Conservation (phyloP, 2,113 vertebrate genomes). For the Grammomys surdaster region DNA sequence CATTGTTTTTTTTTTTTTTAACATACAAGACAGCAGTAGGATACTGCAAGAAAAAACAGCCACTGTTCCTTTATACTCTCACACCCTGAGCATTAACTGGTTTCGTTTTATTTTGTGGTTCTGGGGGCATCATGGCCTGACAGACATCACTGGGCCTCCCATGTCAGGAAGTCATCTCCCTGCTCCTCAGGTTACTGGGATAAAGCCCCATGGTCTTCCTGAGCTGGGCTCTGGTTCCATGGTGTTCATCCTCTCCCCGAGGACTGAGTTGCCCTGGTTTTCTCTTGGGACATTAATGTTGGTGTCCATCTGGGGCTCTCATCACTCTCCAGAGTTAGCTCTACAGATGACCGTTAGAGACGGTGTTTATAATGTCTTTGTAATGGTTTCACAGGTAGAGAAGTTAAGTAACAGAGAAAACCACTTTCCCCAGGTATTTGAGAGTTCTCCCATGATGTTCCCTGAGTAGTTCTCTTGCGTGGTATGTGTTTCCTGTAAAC, state of each 20-base stretch:
- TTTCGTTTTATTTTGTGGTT: background rate
- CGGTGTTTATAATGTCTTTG: background rate
- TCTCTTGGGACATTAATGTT: background rate
- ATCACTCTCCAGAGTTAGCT: background rate
- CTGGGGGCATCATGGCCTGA: background rate
- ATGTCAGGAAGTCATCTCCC: background rate
- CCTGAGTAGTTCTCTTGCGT: background rate
- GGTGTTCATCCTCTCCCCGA: background rate
- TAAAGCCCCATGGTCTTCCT: too few species aligned
- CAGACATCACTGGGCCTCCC: background rate
- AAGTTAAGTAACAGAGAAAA: background rate
- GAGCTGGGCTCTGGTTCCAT: rapidly evolving
- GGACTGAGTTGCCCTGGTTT: rapidly evolving
- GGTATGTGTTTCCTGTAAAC: background rate
- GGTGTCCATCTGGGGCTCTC: too few species aligned
- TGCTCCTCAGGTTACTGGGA: too few species aligned
- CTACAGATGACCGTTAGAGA: background rate
- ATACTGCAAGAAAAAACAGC: background rate
- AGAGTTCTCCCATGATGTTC: background rate
- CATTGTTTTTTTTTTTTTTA: background rate
- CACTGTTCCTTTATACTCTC: rapidly evolving
- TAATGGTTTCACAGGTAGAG: background rate
- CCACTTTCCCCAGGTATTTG: background rate
- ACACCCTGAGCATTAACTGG: rapidly evolving
- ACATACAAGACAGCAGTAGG: background rate